Conservation (phyloP, 2,113 vertebrate genomes). For the Alethe castanea region DNA sequence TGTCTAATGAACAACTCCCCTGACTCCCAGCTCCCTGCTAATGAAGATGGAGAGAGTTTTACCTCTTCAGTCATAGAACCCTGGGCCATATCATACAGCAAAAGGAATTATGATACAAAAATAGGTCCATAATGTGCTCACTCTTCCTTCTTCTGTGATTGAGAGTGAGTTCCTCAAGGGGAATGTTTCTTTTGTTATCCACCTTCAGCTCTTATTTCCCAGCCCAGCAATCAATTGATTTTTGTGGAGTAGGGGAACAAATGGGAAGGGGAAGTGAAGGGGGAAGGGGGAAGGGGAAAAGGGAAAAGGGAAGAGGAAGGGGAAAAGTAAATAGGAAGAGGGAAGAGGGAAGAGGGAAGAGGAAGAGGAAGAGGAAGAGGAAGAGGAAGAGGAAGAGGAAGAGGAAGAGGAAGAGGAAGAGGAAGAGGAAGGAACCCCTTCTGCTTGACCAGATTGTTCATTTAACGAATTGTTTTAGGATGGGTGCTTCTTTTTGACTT, state of each 20-base stretch:
- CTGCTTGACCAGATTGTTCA: neutral
- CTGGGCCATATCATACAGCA: neutral
- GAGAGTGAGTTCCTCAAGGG: neutral
- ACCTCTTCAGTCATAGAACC: neutral
- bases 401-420: neutral
- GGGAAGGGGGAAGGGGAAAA: fast-evolving
- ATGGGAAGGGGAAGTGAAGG: fast-evolving
- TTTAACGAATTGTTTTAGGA: neutral
- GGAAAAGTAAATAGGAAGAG: too few species aligned
- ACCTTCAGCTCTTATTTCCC: neutral
- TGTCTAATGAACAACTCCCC: neutral
- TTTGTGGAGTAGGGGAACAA: neutral
- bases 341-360: too few species aligned
- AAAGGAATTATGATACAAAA: neutral
- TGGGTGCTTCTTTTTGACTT: neutral
- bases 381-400: too few species aligned
- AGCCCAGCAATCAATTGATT: neutral
- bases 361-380: too few species aligned
- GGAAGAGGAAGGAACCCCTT: too few species aligned
- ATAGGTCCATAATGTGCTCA: neutral
- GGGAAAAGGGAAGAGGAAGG: too few species aligned
- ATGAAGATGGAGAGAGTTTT: neutral
- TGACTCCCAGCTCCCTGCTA: neutral
- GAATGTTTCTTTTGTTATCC: neutral
- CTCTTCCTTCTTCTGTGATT: neutral